Base-by-base conservation (phyloP, 2,797 vertebrate species). In the Enteromius viviparus region DNA sequence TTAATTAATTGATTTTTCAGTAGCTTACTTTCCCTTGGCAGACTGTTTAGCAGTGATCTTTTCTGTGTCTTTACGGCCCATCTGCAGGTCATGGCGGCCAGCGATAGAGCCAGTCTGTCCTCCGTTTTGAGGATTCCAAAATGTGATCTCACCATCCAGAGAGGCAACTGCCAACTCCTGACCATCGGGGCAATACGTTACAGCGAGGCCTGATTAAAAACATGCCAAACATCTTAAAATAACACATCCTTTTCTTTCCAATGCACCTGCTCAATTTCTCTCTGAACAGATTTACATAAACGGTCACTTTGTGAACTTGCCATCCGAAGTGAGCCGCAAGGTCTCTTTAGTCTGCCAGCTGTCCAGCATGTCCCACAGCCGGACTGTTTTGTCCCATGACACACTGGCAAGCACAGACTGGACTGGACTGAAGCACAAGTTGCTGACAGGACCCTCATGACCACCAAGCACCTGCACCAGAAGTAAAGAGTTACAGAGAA, bases 341-440 rank as follows among this genome's bases (percentile, higher is more conserved):
- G 96, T 97, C 88, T 99, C 98, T 76, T 96, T 98, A 85, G 96
- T 96, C 87, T 96, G 96, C 97, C 98, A 99, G 93, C 97, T 99
- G 93, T 99, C 96, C 49, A 92, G 83, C 97, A 99, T 98, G 93
- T 99, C 96, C 98, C 98, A 99, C 71, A 99, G 91, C 9, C 96
- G 94, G 42, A 99, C 92, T 0, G 97, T 99, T 76, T 94, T 94
- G 85, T 99, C 98, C 98, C 98, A 99, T 6, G 98, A 99, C 5
- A 93, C 94, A 12, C 97, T 99, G 87, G 97, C 98, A 83, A 99
- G 93, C 77, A 98, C 86, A 7, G 97, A 96, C 80, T 94, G 96
- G 79, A 95, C 90, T 0, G 98, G 98, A 87, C 95, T 98, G 88
- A 99, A 99, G 42, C 95, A 95, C 84, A 99, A 90, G 81, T 94